These are phyloP conservation scores for Cabera pusaria DNA, from an alignment of 2,888 invertebrate genomes.

Conservation along the genomic window DNA sequence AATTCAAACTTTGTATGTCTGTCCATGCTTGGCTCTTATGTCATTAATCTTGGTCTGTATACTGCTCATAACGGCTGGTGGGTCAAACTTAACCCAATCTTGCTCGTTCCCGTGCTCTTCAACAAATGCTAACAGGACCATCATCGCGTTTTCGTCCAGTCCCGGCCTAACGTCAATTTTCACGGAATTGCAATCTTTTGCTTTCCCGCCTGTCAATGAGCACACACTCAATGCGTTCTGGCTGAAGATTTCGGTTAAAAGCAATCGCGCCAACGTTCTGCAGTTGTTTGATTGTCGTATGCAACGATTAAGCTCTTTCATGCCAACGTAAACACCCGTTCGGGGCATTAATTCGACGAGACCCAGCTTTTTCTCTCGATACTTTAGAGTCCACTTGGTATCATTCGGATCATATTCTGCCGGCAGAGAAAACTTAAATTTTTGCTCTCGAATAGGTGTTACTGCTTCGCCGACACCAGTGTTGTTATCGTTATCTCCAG, in stretches of 20 bases:
- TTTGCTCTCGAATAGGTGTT: not conserved
- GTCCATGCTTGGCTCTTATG: constrained; percentile 1
- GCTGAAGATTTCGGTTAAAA: constrained; percentile 11
- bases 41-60: constrained; percentile 6
- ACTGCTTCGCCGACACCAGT: not conserved
- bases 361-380: constrained; percentile 1
- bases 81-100: constrained; percentile 1
- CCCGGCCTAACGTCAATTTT: constrained; percentile 6
- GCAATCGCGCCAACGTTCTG: constrained; percentile 8
- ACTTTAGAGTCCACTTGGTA: constrained; percentile 14
- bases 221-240: constrained; percentile 12
- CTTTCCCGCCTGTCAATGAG: constrained; percentile 8
- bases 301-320: not conserved
- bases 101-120: constrained; percentile 3
- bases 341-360: constrained; percentile 7
- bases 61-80: constrained; percentile 1
- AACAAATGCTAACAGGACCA: constrained; percentile 5
- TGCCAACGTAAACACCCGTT: constrained; percentile 6
- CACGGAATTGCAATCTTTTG: constrained; percentile 5
- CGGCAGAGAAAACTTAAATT: constrained; percentile 1
- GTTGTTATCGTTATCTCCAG: constrained; percentile 4
- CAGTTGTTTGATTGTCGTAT: constrained; percentile 3
- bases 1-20: constrained; percentile 4
- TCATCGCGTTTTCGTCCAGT: constrained; percentile 11
- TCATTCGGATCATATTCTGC: constrained; percentile 10